phyloP scores from a whole-genome alignment of 2,888 invertebrate genomes.

The Apodemia hepburni region DNA sequence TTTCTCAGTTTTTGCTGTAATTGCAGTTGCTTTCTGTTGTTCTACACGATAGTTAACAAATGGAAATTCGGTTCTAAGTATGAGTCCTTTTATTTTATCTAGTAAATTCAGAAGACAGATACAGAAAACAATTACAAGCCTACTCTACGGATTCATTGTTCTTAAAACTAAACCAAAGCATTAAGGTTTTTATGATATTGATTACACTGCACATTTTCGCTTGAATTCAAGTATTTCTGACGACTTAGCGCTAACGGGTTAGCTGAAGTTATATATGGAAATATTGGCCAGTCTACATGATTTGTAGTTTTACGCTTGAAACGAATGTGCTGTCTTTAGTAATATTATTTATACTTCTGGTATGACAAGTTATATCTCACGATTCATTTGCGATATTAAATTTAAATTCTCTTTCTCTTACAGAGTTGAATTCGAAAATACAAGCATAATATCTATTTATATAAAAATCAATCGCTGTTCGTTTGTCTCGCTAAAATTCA shows the following conservation, averaged over 20 bases:
- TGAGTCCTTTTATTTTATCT: too few relatives aligned
- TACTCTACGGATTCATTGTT: slow-evolving; percentile 22
- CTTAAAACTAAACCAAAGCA: slow-evolving; percentile 24
- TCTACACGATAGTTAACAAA: too few relatives aligned
- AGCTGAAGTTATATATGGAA: slow-evolving; percentile 21
- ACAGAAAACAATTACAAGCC: not conserved
- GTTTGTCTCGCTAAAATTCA: too few relatives aligned
- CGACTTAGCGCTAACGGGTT: slow-evolving; percentile 27
- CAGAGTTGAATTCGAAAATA: not conserved
- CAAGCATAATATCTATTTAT: not conserved
- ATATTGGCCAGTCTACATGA: slow-evolving; percentile 22
- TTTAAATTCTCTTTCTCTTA: not conserved
- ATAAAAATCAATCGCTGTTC: too few relatives aligned
- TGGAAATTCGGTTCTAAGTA: too few relatives aligned
- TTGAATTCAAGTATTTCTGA: slow-evolving; percentile 37
- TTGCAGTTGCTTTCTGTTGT: too few relatives aligned
- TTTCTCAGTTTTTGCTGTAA: too few relatives aligned
- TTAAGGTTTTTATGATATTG: slow-evolving; percentile 34
- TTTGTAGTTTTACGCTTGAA: slow-evolving; percentile 21
- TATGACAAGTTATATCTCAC: slow-evolving; percentile 6
- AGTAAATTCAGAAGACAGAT: too few relatives aligned
- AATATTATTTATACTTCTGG: slow-evolving; percentile 15
- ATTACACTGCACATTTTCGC: slow-evolving; percentile 35
- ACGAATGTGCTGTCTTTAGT: slow-evolving; percentile 8
- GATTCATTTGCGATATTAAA: slow-evolving; percentile 6